Percentiles rank a stretch among this genome's conserved stretches.
Evolutionary conservation across 2,888 invertebrate genomes (phyloP).

Genomic region (Agrenia bidenticulata): DNA sequence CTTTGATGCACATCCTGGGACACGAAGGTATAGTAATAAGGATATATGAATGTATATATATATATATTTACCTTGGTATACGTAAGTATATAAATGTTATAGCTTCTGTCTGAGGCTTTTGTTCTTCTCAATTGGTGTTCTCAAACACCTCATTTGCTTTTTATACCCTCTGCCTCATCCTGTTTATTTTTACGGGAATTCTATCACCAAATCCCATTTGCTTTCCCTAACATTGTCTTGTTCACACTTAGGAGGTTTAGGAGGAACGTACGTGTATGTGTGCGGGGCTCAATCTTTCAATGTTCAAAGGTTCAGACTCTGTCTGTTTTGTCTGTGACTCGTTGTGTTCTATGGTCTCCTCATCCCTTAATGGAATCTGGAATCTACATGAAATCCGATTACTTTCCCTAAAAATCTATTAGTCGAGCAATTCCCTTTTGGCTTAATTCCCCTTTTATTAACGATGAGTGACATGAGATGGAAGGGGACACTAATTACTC

Average conservation of each 20-base stretch:
- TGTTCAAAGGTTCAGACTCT: too few relatives aligned
- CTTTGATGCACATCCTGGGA: too few relatives aligned
- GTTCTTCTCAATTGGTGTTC: conserved; percentile 18
- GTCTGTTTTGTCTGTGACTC: too few relatives aligned
- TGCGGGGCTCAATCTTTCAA: too few relatives aligned
- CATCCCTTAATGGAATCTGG: conserved; percentile 8
- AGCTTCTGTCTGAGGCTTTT: neutral
- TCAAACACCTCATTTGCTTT: conserved; percentile 24
- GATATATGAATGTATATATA: too few relatives aligned
- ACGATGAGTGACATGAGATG: conserved; percentile 18
- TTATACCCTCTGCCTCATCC: conserved; percentile 9
- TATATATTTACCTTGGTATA: too few relatives aligned
- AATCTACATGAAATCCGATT: conserved; percentile 21
- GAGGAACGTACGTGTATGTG: neutral
- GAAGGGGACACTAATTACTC: conserved; percentile 13
- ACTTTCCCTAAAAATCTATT: conserved; percentile 8
- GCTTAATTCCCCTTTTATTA: conserved; percentile 20
- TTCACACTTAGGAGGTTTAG: neutral
- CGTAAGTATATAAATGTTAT: too few relatives aligned
- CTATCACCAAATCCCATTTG: conserved; percentile 22
- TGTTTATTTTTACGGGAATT: conserved; percentile 22
- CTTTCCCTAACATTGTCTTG: neutral
- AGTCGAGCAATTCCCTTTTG: neutral
- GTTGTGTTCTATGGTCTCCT: too few relatives aligned
- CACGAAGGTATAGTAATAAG: too few relatives aligned